Conservation (phyloP, 2,113 vertebrate genomes). For the Xiphophorus hellerii region DNA sequence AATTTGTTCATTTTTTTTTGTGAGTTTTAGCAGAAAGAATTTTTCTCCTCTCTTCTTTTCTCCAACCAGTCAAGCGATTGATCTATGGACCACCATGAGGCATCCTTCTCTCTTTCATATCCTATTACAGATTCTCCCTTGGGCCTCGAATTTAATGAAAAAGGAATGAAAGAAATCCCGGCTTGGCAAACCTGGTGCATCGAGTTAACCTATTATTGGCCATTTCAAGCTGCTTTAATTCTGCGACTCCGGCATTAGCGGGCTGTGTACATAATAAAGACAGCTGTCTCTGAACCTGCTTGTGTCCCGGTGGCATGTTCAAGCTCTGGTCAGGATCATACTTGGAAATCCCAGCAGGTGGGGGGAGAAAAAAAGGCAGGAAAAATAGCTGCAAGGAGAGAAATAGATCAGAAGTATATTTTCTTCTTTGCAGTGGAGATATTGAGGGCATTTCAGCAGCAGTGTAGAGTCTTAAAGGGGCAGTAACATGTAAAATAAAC, state of each 20-base stretch:
- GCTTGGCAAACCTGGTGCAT: slow-evolving; percentile 3
- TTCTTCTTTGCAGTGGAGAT: too few relatives aligned
- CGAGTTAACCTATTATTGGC: slow-evolving; percentile 47
- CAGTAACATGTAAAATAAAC: too few relatives aligned
- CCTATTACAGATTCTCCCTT: slow-evolving; percentile 24
- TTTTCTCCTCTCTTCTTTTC: neutral
- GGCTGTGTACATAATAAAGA: slow-evolving; percentile 22
- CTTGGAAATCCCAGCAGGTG: slow-evolving; percentile 17
- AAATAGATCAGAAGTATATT: slow-evolving; percentile 1
- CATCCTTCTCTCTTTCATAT: slow-evolving; percentile 14
- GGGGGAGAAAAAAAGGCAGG: neutral
- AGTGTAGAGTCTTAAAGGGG: too few relatives aligned
- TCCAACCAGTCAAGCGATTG: neutral
- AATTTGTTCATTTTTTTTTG: neutral
- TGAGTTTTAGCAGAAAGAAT: neutral
- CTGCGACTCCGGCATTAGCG: slow-evolving; percentile 19
- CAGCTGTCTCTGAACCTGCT: slow-evolving; percentile 42
- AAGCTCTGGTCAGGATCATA: slow-evolving; percentile 20
- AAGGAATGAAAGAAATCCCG: slow-evolving; percentile 17
- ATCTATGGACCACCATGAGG: slow-evolving; percentile 12
- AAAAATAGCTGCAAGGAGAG: slow-evolving; percentile 6
- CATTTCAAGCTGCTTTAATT: slow-evolving; percentile 53
- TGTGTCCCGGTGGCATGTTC: slow-evolving; percentile 23
- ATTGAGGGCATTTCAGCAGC: too few relatives aligned
- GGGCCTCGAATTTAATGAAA: slow-evolving; percentile 31